phyloP scores from a whole-genome alignment of 2,888 invertebrate species.

The Anoplius nigerrimus region DNA sequence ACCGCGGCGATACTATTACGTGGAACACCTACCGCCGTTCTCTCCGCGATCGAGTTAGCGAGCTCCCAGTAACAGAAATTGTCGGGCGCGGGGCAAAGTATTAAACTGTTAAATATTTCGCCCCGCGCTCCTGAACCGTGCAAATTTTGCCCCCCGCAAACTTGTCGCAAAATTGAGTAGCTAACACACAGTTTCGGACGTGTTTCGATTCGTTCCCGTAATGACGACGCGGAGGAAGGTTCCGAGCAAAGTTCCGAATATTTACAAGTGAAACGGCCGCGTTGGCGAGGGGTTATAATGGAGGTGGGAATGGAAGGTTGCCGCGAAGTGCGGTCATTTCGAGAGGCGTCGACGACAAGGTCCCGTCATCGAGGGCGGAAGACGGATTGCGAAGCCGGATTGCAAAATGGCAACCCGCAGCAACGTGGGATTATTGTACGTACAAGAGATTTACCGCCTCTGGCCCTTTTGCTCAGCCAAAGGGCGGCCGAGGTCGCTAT shows the following conservation, averaged over 20 bases:
- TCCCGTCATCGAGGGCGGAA: constrained; percentile 6
- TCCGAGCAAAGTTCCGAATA: too few species aligned
- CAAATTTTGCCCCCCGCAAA: too few species aligned
- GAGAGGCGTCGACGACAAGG: constrained; percentile 11
- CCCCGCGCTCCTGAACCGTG: too few species aligned
- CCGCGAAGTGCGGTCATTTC: constrained; percentile 26
- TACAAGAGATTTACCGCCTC: constrained; percentile 71
- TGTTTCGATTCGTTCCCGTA: too few species aligned
- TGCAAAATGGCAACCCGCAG: constrained; percentile 64
- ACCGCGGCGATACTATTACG: too few species aligned
- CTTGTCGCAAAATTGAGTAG: too few species aligned
- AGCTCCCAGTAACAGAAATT: too few species aligned
- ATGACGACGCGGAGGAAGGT: not conserved
- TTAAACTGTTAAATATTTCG: too few species aligned
- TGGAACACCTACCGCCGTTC: not conserved
- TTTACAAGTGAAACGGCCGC: too few species aligned
- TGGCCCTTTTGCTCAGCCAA: constrained; percentile 66
- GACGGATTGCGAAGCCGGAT: constrained; percentile 46
- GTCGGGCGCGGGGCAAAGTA: too few species aligned
- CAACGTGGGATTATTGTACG: constrained; percentile 68
- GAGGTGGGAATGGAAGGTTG: not conserved
- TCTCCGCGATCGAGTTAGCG: not conserved
- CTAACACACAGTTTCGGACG: too few species aligned
- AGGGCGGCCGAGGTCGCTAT: constrained; percentile 68
- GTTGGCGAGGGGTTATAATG: not conserved